phyloP scores from a whole-genome alignment of 2,113 vertebrate species.

The Actinemys pallida region DNA sequence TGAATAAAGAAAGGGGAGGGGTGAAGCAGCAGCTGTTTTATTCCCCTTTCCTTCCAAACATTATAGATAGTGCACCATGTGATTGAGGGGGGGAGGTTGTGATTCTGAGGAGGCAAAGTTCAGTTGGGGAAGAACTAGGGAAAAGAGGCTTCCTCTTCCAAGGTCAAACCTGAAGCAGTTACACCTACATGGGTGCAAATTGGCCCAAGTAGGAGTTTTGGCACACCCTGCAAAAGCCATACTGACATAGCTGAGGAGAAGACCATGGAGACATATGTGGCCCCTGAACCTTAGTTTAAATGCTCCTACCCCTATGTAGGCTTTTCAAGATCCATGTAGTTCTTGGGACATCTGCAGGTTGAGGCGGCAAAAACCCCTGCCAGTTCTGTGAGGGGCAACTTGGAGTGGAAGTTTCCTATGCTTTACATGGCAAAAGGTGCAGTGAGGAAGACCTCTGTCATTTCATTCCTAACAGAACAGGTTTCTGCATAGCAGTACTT shows the following conservation, averaged over 20 bases:
- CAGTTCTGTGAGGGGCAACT: neutral
- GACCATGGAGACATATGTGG: accelerated
- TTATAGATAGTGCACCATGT: neutral
- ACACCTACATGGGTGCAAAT: neutral
- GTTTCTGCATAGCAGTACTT: neutral
- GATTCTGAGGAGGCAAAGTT: neutral
- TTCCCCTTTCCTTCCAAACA: neutral
- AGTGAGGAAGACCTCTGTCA: neutral
- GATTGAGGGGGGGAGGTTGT: neutral
- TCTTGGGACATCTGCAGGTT: accelerated
- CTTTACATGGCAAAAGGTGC: neutral
- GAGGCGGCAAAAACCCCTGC: neutral
- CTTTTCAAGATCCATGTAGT: neutral
- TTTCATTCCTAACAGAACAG: neutral
- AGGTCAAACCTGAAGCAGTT: accelerated
- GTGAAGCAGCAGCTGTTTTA: neutral
- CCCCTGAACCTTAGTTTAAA: accelerated
- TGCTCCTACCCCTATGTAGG: neutral
- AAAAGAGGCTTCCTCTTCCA: neutral
- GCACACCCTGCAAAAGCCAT: neutral
- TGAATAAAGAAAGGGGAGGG: neutral
- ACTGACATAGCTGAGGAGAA: neutral
- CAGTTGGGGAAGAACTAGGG: neutral
- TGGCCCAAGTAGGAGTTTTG: neutral
- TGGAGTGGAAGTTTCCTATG: neutral